Evolutionary conservation across 2,888 invertebrate genomes (phyloP).

Genomic region (Meiosimyza decipiens): DNA sequence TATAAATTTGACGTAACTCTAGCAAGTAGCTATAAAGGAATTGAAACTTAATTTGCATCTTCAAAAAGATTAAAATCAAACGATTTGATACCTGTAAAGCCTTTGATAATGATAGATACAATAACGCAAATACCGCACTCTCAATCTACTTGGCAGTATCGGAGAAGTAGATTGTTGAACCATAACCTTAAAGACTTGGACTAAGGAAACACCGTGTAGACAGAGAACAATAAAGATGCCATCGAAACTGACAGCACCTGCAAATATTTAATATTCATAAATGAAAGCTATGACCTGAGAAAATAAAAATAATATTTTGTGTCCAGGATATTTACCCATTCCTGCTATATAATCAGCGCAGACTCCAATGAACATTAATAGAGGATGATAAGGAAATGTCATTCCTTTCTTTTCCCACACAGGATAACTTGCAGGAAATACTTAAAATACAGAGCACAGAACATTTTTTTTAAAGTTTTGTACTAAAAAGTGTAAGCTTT

Average conservation of each 20-base stretch:
- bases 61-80: slow-evolving; percentile 53
- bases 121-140: slow-evolving; percentile 54
- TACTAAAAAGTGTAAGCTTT: background rate
- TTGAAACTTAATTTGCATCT: slow-evolving; percentile 54
- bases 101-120: slow-evolving; percentile 57
- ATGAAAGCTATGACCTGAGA: too few species aligned
- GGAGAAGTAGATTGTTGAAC: slow-evolving; percentile 51
- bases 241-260: slow-evolving; percentile 58
- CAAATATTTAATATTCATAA: too few species aligned
- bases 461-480: background rate
- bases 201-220: slow-evolving; percentile 54
- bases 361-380: slow-evolving; percentile 50
- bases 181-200: slow-evolving; percentile 47
- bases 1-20: slow-evolving; percentile 51
- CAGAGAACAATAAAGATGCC: slow-evolving; percentile 56
- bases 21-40: slow-evolving; percentile 51
- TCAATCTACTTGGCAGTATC: slow-evolving; percentile 50
- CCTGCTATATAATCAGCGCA: slow-evolving; percentile 48
- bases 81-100: slow-evolving; percentile 50
- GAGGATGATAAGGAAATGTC: slow-evolving; percentile 53
- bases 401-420: slow-evolving; percentile 41
- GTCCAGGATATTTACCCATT: slow-evolving; percentile 48
- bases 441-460: slow-evolving; percentile 42
- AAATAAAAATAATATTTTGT: too few species aligned
- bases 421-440: slow-evolving; percentile 43